These are phyloP conservation scores for Crotalus helleri DNA, from an alignment of 2,113 vertebrate species.

Conservation along the genomic window DNA sequence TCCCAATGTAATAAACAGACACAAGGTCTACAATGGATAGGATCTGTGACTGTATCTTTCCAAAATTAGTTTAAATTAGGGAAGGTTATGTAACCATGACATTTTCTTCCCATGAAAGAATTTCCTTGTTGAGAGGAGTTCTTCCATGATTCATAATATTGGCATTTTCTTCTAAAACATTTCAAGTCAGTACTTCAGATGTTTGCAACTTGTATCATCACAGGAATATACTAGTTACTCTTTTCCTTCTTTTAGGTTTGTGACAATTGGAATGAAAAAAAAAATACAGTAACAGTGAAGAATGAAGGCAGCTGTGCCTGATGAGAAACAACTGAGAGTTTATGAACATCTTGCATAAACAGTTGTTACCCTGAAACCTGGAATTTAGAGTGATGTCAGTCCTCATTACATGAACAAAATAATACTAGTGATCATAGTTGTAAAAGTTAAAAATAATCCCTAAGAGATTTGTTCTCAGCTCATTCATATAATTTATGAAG, in stretches of 20 bases:
- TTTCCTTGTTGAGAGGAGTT: constrained; percentile 20
- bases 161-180: constrained; percentile 15
- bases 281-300: neutral
- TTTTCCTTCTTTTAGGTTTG: neutral
- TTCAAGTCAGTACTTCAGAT: constrained; percentile 26
- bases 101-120: neutral
- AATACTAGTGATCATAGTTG: constrained; percentile 24
- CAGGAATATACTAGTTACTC: neutral
- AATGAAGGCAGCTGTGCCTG: constrained; percentile 14
- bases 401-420: constrained; percentile 8
- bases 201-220: constrained; percentile 14
- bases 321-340: constrained; percentile 25
- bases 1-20: neutral
- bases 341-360: constrained; percentile 2
- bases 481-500: neutral
- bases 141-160: constrained; percentile 15
- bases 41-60: neutral
- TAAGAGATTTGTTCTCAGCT: neutral
- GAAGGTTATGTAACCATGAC: neutral
- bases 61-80: neutral
- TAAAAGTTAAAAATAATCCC: constrained; percentile 21
- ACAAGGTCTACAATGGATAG: neutral
- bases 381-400: neutral
- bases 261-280: constrained; percentile 18
- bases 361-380: constrained; percentile 11